These are phyloP conservation scores for Xiphydria camelus DNA, from an alignment of 2,888 invertebrate species.

Conservation along the genomic window DNA sequence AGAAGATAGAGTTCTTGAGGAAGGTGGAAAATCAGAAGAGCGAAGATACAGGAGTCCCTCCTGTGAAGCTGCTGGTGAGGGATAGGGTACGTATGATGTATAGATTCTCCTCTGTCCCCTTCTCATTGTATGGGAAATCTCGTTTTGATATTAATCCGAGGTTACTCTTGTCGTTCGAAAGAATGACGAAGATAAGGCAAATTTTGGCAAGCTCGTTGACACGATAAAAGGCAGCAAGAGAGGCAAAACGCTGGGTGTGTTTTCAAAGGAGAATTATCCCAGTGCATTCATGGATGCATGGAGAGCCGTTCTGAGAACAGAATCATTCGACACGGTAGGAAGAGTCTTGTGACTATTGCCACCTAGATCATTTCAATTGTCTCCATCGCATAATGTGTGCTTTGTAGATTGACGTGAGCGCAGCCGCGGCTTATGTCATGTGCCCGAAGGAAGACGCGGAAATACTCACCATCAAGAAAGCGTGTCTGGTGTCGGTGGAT, in stretches of 20 bases:
- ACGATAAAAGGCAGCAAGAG: conserved; percentile 86
- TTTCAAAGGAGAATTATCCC: conserved; percentile 90
- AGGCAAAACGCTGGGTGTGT: conserved; percentile 87
- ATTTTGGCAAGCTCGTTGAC: conserved; percentile 73
- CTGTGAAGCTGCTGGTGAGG: conserved; percentile 82
- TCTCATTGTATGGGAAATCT: conserved; percentile 4
- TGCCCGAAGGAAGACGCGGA: conserved; percentile 95
- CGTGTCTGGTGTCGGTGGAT: conserved; percentile 90
- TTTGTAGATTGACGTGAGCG: conserved; percentile 75
- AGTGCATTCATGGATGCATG: conserved; percentile 93
- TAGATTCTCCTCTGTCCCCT: background rate
- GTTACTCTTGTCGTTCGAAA: conserved; percentile 54
- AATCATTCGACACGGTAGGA: conserved; percentile 75
- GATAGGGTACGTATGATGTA: conserved; percentile 74
- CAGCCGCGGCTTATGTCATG: conserved; percentile 83
- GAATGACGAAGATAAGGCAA: conserved; percentile 87
- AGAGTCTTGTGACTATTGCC: background rate
- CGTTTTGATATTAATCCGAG: too few species aligned
- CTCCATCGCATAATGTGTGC: conserved; percentile 4
- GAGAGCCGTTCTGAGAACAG: conserved; percentile 76
- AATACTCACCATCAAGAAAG: conserved; percentile 86
- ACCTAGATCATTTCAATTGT: background rate
- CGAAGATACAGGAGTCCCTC: conserved; percentile 80
- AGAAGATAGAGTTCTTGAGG: conserved; percentile 95
- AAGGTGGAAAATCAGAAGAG: conserved; percentile 80